Evolutionary conservation across 1,140 invertebrate species (phyloP), one percentile per base, ranked within the genome.

Genomic region (Hirudo medicinalis): DNA sequence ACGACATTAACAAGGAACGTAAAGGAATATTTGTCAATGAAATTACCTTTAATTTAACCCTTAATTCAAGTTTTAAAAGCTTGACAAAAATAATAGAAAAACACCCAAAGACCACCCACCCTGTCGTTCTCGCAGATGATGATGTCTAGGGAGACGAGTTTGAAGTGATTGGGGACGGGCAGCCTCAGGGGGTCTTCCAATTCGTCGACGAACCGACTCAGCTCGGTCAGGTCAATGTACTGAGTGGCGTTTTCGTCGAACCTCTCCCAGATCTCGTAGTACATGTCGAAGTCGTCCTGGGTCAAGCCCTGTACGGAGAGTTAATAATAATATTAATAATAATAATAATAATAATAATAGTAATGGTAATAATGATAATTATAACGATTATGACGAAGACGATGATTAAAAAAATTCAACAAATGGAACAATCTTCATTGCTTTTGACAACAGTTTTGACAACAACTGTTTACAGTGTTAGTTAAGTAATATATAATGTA

Each of bases 241-340:
- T 97, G 92, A 5, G 93, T 95, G 67, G 94, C 94, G 78, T 97
- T 91, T 0, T 94, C 94, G 84, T 98, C 95, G 82, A 94, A 98
- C 78, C 93, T 89, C 80, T 97, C 93, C 95, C 95, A 98, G 76
- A 97, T 96, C 84, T 97, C 94, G 80, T 98, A 98, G 83, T 96
- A 98, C 92, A 97, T 96, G 80, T 98, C 95, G 84, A 97, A 97
- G 82, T 98, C 94, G 82, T 98, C 94, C 80, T 96, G 93, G 40
- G 94, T 97, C 55, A 97, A 85, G 9, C 94, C 94, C 83, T 63
- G 57, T 25, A 4, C 17, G 57, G 6, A 25, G 22, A 4, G 17
- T 8, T 63, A 15, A 32, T 63, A 13, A 63, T 22, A 6, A 63
- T 25, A 2, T 4, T 63, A 15, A 32, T 15, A 11, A 49, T 49